A percentile compares a stretch with the other conserved stretches of the same genome.
phyloP scores from a whole-genome alignment of 2,888 invertebrate genomes.

The Panopea generosa region DNA sequence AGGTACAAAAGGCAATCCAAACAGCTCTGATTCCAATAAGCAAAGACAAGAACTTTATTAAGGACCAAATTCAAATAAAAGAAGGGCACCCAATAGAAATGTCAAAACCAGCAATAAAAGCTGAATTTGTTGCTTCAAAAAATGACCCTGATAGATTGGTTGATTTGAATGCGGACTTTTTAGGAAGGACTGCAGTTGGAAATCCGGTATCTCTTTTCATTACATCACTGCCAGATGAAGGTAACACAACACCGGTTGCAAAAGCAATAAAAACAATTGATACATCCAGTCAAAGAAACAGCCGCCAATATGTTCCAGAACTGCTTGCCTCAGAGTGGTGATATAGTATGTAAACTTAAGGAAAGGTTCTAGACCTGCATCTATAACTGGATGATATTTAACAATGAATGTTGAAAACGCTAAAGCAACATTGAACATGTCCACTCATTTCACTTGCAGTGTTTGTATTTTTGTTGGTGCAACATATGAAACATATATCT shows the following conservation, averaged over 20 bases:
- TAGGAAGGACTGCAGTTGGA: conserved; percentile 9
- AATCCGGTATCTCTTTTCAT: conserved; percentile 30
- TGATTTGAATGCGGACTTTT: conserved; percentile 34
- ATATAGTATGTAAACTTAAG: no score
- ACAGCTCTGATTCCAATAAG: conserved; percentile 74
- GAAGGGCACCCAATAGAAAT: conserved; percentile 13
- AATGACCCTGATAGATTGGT: conserved; percentile 15
- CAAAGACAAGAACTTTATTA: conserved; percentile 67
- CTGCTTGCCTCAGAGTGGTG: conserved; percentile 30
- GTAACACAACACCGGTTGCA: conserved; percentile 10
- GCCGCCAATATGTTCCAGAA: neutral
- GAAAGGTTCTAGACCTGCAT: no score
- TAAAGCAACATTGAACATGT: no score
- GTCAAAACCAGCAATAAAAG: conserved; percentile 11
- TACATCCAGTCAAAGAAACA: neutral
- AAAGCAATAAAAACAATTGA: conserved; percentile 19
- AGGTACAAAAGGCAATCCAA: conserved; percentile 73
- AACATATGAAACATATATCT: no score
- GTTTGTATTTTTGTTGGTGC: no score
- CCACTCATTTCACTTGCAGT: no score
- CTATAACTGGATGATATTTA: no score
- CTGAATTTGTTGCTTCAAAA: conserved; percentile 37
- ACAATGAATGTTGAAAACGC: no score
- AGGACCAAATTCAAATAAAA: conserved; percentile 63
- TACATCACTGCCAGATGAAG: conserved; percentile 24